Conservation (phyloP, 2,888 invertebrate species). For the Aphidoletes aphidimyza region DNA sequence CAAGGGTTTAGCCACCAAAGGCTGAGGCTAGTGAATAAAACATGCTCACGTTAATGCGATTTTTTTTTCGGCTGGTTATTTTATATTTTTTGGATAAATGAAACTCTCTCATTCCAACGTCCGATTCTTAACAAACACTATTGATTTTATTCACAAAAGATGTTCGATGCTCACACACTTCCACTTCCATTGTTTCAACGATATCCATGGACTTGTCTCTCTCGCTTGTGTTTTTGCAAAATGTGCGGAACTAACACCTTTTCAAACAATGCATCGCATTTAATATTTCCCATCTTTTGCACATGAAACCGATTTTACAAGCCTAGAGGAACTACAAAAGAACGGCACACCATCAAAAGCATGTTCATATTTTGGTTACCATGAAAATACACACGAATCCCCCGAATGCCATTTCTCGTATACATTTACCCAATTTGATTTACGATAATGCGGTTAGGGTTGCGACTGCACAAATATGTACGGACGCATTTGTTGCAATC, state of each 20-base stretch:
- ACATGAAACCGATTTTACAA: neutral
- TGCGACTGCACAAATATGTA: conserved; percentile 44
- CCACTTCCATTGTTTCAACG: too few relatives aligned
- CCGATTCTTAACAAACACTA: too few relatives aligned
- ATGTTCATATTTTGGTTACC: neutral
- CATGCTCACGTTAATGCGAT: neutral
- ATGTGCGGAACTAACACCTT: conserved; percentile 27
- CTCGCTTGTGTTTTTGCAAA: neutral
- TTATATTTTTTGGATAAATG: neutral
- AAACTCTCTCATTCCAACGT: too few relatives aligned
- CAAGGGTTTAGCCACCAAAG: neutral
- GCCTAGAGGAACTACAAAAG: neutral
- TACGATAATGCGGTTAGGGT: conserved; percentile 49
- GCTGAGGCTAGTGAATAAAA: neutral
- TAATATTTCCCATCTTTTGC: neutral
- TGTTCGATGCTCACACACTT: too few relatives aligned
- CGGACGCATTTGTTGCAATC: too few relatives aligned
- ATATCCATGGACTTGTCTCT: neutral
- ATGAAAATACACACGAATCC: too few relatives aligned
- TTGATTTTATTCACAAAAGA: too few relatives aligned
- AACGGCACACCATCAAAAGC: neutral
- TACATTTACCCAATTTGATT: conserved; percentile 44
- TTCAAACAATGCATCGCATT: conserved; percentile 8
- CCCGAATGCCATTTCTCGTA: neutral
- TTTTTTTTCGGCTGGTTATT: neutral